Evolutionary conservation across 2,888 invertebrate genomes (phyloP).

Genomic region (Sepioteuthis lessoniana): DNA sequence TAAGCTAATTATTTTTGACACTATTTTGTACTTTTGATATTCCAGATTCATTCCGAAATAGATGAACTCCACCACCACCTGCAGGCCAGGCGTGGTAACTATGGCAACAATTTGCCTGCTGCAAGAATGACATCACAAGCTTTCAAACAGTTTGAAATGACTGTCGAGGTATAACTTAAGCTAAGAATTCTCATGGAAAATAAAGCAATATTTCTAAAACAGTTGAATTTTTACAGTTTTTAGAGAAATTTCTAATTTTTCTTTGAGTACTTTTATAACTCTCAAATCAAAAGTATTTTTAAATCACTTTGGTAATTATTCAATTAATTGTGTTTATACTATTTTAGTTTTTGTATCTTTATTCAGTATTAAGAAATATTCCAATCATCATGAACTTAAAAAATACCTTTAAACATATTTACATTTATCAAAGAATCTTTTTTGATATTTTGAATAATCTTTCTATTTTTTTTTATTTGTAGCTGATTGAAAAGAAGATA

Average conservation of each 20-base stretch:
- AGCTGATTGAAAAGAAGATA: slow-evolving; percentile 84
- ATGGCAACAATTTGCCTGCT: slow-evolving; percentile 83
- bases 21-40: slow-evolving; percentile 55
- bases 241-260: too few relatives aligned
- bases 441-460: slow-evolving; percentile 17
- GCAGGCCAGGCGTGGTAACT: slow-evolving; percentile 81
- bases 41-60: slow-evolving; percentile 83
- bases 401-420: too few relatives aligned
- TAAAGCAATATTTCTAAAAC: neutral
- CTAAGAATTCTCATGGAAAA: neutral
- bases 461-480: slow-evolving; percentile 51
- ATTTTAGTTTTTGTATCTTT: too few relatives aligned
- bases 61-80: slow-evolving; percentile 82
- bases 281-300: too few relatives aligned
- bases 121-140: slow-evolving; percentile 83
- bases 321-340: too few relatives aligned
- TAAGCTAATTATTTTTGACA: neutral
- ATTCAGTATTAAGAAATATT: too few relatives aligned
- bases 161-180: slow-evolving; percentile 81
- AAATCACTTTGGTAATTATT: too few relatives aligned
- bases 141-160: slow-evolving; percentile 85
- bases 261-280: too few relatives aligned
- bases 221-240: too few relatives aligned
- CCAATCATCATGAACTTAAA: too few relatives aligned
- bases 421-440: neutral